A percentile compares a stretch with the other conserved stretches of the same genome.
These are phyloP conservation scores for Anser cygnoides DNA, from an alignment of 2,113 vertebrate species.

Conservation along the genomic window DNA sequence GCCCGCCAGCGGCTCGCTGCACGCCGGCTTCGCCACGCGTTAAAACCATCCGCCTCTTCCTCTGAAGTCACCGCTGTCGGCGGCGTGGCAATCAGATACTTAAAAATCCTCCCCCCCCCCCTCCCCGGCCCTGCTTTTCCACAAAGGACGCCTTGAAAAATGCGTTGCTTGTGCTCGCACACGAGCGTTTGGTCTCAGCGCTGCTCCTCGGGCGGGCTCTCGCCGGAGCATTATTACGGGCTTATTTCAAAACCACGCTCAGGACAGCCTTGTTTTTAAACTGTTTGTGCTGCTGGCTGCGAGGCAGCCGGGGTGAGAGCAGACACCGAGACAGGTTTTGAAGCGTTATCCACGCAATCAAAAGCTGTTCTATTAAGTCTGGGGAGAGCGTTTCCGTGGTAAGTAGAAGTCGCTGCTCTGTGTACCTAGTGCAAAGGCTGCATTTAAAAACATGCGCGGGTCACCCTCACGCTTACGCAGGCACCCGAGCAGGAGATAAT, in stretches of 20 bases:
- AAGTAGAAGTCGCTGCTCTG: not conserved
- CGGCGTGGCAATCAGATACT: rapidly evolving
- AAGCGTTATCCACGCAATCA: constrained; percentile 26
- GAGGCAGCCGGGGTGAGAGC: not conserved
- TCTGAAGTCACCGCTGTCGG: not conserved
- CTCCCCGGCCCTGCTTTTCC: not conserved
- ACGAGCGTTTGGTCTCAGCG: rapidly evolving
- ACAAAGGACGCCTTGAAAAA: not conserved
- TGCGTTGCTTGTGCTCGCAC: rapidly evolving
- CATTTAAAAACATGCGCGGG: constrained; percentile 3
- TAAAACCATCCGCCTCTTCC: not conserved
- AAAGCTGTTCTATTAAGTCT: constrained; percentile 39
- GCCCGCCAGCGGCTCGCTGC: not conserved
- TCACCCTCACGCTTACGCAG: not conserved
- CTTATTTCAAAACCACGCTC: not conserved
- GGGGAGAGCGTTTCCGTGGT: not conserved
- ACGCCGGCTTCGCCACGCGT: not conserved
- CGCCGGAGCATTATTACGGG: not conserved
- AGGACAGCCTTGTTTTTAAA: not conserved
- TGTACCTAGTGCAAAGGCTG: constrained; percentile 41
- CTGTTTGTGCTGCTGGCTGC: not conserved
- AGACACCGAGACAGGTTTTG: not conserved
- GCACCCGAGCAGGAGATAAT: constrained; percentile 1
- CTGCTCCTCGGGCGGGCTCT: not conserved
- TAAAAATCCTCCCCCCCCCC: not conserved